Evolutionary conservation across 1,140 invertebrate species (phyloP), one percentile per base, ranked within the genome.

Genomic region (Drosophila elegans): DNA sequence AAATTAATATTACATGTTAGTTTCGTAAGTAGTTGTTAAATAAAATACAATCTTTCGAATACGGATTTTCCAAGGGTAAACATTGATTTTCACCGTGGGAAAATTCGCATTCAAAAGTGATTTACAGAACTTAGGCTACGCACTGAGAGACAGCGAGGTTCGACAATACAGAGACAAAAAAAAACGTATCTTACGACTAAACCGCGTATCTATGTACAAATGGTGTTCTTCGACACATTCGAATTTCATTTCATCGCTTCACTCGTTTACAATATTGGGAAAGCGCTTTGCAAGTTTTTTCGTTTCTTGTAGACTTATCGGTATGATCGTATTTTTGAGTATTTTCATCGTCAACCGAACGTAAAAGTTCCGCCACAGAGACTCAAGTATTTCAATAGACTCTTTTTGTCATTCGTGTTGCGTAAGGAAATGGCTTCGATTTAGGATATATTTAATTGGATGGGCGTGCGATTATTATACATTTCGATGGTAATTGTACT

Each of bases 71-170:
- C 29, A 32, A 32, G 29, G 29, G 3, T 7, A 6, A 38, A 57
- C 21, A 7, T 36, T 38, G 27, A 13, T 52, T 66, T 63, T 57
- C 25, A 2, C 27, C 25, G 2, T 11, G 7, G 13, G 46, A 39
- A 62, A 60, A 63, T 34, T 53, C 39, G 51, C 38, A 62, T 64
- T 71, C 36, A 53, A 61, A 42, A 64, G 72, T 51, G 61, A 44
- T 68, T 62, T 63, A 80, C 69, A 60, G 44, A 53, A 36, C 78
- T 86, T 75, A 86, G 56, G 68, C 38, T 88, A 88, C 36, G 67
- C 80, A 89, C 89, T 91, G 90, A 91, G 90, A 91, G 80, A 77
- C 89, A 91, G 90, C 90, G 90, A 91, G 90, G 90, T 91, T 91
- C 77, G 68, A 74, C 57, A 77, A 67, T 83, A 73, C 63, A 53